Conservation (phyloP, 2,797 vertebrate genomes). For the Alca torda region DNA sequence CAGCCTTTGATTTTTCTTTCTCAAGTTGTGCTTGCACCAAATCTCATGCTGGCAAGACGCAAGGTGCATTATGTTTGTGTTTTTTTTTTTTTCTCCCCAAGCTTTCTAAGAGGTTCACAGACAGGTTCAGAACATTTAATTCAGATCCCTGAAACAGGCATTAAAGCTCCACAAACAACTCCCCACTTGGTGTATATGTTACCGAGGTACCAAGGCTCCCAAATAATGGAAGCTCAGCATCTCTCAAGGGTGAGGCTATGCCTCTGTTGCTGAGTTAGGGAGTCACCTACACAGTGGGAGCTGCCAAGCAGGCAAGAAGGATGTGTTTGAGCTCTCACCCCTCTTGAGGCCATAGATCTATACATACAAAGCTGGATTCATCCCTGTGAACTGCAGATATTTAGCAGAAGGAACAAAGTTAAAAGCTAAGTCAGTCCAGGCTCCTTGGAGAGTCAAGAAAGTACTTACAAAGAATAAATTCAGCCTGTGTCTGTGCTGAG, state of each 20-base stretch:
- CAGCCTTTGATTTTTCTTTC: conserved; percentile 32
- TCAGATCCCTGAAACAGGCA: background rate
- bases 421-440: background rate
- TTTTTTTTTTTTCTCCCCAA: background rate
- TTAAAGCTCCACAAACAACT: background rate
- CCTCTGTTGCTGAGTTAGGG: background rate
- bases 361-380: background rate
- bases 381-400: background rate
- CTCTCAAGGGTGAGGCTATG: background rate
- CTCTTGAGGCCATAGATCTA: background rate
- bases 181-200: background rate
- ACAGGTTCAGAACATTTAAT: background rate
- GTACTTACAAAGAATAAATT: background rate
- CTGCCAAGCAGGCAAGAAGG: background rate
- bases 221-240: background rate
- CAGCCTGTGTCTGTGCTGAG: background rate
- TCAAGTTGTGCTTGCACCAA: background rate
- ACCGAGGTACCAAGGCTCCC: background rate
- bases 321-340: background rate
- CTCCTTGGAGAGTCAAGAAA: background rate
- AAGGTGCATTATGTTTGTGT: background rate
- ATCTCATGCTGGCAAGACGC: background rate
- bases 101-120: background rate
- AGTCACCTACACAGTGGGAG: background rate
- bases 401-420: background rate